Evolutionary conservation across 2,888 invertebrate species (phyloP).

Genomic region (Temnothorax rugatulus): DNA sequence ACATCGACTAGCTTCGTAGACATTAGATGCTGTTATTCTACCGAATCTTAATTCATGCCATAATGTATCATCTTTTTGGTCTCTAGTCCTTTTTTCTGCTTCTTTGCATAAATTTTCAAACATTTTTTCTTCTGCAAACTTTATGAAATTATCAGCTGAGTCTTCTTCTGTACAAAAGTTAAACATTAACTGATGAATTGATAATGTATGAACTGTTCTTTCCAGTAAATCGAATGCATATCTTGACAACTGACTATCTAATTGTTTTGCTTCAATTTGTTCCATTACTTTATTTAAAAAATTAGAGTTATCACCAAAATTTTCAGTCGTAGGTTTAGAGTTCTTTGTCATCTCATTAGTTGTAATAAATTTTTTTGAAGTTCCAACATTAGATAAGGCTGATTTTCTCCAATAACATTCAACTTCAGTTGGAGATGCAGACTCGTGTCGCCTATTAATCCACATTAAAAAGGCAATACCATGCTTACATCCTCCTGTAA

Average conservation of each 20-base stretch:
- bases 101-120: neutral
- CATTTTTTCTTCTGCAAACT: neutral
- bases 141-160: neutral
- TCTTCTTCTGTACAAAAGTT: neutral
- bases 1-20: neutral
- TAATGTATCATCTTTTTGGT: neutral
- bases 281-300: neutral
- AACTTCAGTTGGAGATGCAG: constrained; percentile 1
- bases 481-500: neutral
- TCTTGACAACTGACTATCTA: neutral
- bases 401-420: neutral
- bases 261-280: neutral
- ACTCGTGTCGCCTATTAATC: neutral
- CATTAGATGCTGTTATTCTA: neutral
- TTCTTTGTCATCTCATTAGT: neutral
- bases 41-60: neutral
- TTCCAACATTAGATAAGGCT: neutral
- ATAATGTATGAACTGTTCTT: neutral
- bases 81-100: neutral
- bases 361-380: neutral
- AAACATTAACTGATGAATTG: neutral
- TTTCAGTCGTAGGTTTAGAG: neutral
- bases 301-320: neutral
- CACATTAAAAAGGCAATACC: neutral
- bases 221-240: neutral